Percentiles rank a stretch among this genome's conserved stretches.
phyloP scores from a whole-genome alignment of 2,888 invertebrate species.

The Drosophila pseudotakahashii region DNA sequence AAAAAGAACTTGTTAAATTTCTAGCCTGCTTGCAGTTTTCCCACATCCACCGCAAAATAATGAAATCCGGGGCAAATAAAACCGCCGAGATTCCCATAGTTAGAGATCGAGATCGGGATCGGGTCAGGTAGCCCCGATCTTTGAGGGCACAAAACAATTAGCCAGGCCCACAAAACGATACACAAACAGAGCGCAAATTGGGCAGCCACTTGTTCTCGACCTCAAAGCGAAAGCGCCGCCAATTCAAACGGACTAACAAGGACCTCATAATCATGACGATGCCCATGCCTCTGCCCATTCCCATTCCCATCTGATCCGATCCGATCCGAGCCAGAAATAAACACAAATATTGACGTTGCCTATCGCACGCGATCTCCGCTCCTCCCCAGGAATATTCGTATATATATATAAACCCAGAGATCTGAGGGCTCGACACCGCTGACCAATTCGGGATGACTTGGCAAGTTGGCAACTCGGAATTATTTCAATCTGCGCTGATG shows the following conservation, averaged over 20 bases:
- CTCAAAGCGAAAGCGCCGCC: slow-evolving; percentile 46
- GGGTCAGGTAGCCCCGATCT: slow-evolving; percentile 49
- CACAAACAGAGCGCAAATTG: slow-evolving; percentile 72
- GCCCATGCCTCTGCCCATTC: not conserved
- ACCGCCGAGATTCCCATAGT: slow-evolving; percentile 60
- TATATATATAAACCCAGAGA: slow-evolving; percentile 18
- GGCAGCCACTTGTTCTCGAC: slow-evolving; percentile 67
- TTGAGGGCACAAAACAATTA: slow-evolving; percentile 66
- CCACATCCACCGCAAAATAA: slow-evolving; percentile 36
- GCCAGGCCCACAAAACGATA: slow-evolving; percentile 71
- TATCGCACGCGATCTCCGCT: slow-evolving; percentile 72
- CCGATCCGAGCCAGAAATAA: slow-evolving; percentile 52
- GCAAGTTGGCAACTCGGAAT: slow-evolving; percentile 67
- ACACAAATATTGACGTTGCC: slow-evolving; percentile 78
- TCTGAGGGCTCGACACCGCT: slow-evolving; percentile 39
- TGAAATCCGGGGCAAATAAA: slow-evolving; percentile 38
- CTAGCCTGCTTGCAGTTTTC: slow-evolving; percentile 48
- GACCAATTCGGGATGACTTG: slow-evolving; percentile 68
- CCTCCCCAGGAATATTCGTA: slow-evolving; percentile 2
- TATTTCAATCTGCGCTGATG: slow-evolving; percentile 78
- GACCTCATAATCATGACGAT: slow-evolving; percentile 45
- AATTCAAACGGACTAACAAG: slow-evolving; percentile 41
- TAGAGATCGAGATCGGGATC: slow-evolving; percentile 31
- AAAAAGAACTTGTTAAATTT: slow-evolving; percentile 52
- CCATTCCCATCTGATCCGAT: slow-evolving; percentile 7